Evolutionary conservation across 2,797 vertebrate species (phyloP), one percentile per base, ranked within the genome.

Genomic region (Microcaecilia unicolor): DNA sequence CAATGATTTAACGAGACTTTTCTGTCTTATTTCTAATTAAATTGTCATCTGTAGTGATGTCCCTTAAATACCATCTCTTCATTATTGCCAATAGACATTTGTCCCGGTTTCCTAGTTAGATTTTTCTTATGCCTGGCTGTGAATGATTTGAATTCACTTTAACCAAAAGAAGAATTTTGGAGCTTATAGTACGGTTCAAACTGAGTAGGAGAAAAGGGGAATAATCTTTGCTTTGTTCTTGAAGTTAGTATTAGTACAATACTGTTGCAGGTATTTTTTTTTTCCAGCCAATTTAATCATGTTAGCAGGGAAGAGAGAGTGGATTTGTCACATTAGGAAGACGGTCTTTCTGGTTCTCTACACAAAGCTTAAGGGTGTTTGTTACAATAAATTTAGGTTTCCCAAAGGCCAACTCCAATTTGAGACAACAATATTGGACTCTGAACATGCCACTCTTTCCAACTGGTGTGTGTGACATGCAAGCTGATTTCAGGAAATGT

Each of bases 11-110:
- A 35, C 55, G 58, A 72, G 76, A 56, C 64, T 78, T 72, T 74
- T 64, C 64, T 61, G 68, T 78, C 78, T 81, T 82, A 65, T 86
- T 81, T 84, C 66, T 83, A 83, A 86, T 88, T 82, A 88, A 81
- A 76, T 79, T 83, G 78, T 85, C 73, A 68, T n/a, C n/a, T n/a
- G 51, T 74, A 71, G 67, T 78, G 62, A 80, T 86, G 66, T 79
- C 72, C 56, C 58, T 77, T 71, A 79, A 85, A 76, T 66, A 78
- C 83, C 73, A 78, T 70, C 74, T 76, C 64, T 61, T 77, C 63
- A 69, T 70, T 74, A 67, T 56, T 60, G 56, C 54, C 44, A 55
- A 60, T 66, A 74, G 77, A 58, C 62, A 63, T 10, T 57, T 50
- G 35, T 46, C 65, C 65, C 56, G 65, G 62, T 79, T 77, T 83